phyloP scores from a whole-genome alignment of 2,797 vertebrate genomes.

The Avahi laniger region DNA sequence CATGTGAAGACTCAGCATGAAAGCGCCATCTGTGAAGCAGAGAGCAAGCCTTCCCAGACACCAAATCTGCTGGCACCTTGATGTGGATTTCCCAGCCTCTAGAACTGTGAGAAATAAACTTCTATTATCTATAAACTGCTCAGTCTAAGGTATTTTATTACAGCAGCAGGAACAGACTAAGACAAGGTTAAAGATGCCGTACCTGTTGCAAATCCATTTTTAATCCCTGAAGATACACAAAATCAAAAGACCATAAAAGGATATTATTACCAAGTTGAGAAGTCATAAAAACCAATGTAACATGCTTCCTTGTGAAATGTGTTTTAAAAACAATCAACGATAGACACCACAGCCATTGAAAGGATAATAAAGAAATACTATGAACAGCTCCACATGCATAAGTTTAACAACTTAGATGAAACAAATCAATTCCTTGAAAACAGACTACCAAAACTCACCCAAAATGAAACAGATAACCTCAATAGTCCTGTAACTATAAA shows the following conservation, averaged over 20 bases:
- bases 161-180: neutral
- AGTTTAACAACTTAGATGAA: neutral
- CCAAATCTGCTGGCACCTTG: neutral
- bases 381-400: neutral
- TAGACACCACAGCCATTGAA: neutral
- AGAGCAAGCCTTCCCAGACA: neutral
- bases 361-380: neutral
- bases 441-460: neutral
- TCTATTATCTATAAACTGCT: neutral
- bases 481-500: neutral
- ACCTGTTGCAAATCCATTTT: neutral
- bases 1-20: neutral
- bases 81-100: neutral
- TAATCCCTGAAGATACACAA: neutral
- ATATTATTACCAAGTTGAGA: neutral
- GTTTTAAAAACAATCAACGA: neutral
- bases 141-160: neutral
- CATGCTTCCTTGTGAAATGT: neutral
- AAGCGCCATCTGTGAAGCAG: neutral
- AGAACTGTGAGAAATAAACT: neutral
- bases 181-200: neutral
- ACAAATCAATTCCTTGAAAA: neutral
- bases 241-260: neutral
- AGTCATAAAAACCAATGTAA: neutral
- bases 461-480: neutral